Evolutionary conservation across 2,888 invertebrate genomes (phyloP), one percentile per base, ranked within the genome.

Genomic region (Eupithecia subumbrata): DNA sequence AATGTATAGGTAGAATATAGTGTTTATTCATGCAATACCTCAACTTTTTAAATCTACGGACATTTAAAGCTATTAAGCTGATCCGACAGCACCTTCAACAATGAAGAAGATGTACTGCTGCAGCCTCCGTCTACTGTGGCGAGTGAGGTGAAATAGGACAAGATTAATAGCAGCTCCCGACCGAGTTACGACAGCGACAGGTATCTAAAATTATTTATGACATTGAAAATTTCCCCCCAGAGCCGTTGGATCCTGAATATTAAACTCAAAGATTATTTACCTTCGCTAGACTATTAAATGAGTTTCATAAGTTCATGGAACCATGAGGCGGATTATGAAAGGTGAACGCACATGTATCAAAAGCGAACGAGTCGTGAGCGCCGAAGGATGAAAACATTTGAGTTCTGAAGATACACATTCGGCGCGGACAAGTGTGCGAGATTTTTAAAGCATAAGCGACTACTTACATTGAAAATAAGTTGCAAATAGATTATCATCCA

Each of bases 141-240:
- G 25, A 11, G 60, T 40, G 66, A 34, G 60, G 43, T 73, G 60
- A 69, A 69, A 48, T 34, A 43, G 34, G 72, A 77, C 72, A 72
- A 72, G 74, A 77, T 77, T 74, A 77, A 77, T 72, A 72, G 66
- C 72, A 70, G 45, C 48, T 72, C 67, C 72, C 66, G 67, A 74
- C 74, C 77, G 77, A 79, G 80, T 81, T 79, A 81, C 79, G 78
- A 77, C 82, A 81, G 76, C 79, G 78, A 78, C 82, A 81, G 77
- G 78, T 81, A 82, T 79, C 80, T 80, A 77, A 82, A 76, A 82
- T 73, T 82, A 82, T 83, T 83, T 81, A 74, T 74, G 73, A 78
- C 60, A 76, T 72, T 25, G 69, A 64, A 73, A 78, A 76, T 77
- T 72, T 80, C 77, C 52, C 52, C 40, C 25, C 18, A 52, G 64